Conservation (phyloP, 2,888 invertebrate species). For the Nephrotoma guestfalica region DNA sequence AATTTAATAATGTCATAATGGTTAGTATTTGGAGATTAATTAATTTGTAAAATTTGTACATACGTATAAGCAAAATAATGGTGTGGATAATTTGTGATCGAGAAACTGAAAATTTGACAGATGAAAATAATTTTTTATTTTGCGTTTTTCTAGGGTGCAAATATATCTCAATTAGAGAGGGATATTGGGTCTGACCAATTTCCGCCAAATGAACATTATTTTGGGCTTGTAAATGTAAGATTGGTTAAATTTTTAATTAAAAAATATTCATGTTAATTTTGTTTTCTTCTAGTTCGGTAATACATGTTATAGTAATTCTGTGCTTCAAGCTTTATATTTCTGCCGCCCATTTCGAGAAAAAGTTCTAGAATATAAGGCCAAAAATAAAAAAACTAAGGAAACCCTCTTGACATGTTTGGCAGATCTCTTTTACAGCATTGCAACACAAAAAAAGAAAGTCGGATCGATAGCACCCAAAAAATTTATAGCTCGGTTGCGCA, state of each 20-base stretch:
- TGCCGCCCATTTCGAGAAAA: slow-evolving; percentile 98
- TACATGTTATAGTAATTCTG: slow-evolving; percentile 99
- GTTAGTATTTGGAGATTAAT: background rate
- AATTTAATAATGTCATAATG: background rate
- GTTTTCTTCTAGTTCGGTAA: slow-evolving; percentile 81
- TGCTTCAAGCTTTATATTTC: slow-evolving; percentile 97
- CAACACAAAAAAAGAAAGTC: slow-evolving; percentile 99
- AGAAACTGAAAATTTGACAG: background rate
- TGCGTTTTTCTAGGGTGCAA: slow-evolving; percentile 71
- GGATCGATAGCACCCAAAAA: slow-evolving; percentile 99
- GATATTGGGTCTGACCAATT: slow-evolving; percentile 98
- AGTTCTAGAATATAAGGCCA: slow-evolving; percentile 94
- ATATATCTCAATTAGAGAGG: slow-evolving; percentile 97
- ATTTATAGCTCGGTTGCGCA: slow-evolving; percentile 93
- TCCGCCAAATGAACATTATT: slow-evolving; percentile 97
- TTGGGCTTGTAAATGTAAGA: slow-evolving; percentile 97
- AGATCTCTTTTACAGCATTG: slow-evolving; percentile 97
- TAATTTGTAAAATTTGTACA: background rate
- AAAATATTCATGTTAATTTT: background rate
- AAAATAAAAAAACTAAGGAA: slow-evolving; percentile 91
- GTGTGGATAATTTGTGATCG: background rate
- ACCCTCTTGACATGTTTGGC: slow-evolving; percentile 95
- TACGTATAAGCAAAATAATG: background rate
- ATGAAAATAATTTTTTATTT: background rate
- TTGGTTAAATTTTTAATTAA: slow-evolving; percentile 7